phyloP scores from a whole-genome alignment of 1,140 invertebrate genomes.

The Bathynomus jamesi region DNA sequence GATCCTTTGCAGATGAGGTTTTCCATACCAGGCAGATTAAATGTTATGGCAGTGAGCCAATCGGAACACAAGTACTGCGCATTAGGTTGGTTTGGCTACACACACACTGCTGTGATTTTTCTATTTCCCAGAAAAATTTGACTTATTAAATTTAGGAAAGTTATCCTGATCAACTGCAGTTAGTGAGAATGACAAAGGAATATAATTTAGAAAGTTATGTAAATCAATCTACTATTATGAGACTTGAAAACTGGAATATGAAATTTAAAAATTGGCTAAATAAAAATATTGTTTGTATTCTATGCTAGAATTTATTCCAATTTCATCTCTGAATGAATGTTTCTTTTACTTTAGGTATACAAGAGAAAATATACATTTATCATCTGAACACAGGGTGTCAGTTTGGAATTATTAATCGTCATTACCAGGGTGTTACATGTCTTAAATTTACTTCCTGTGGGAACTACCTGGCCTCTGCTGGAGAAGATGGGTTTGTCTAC shows the following conservation, averaged over 20 bases:
- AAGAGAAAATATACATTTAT: conserved; percentile 22
- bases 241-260: no score
- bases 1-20: conserved; percentile 20
- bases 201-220: no score
- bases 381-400: conserved; percentile 18
- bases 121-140: neutral
- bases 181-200: no score
- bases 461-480: conserved; percentile 24
- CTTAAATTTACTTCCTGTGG: conserved; percentile 24
- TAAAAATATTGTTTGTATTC: no score
- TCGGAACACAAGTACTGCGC: conserved; percentile 20
- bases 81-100: conserved; percentile 6
- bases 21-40: conserved; percentile 19
- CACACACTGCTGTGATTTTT: neutral
- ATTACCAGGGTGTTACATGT: conserved; percentile 21
- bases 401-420: conserved; percentile 17
- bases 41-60: conserved; percentile 15
- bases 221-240: no score
- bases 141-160: no score
- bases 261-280: no score
- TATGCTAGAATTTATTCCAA: no score
- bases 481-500: conserved; percentile 29
- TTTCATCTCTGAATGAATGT: no score
- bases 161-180: no score
- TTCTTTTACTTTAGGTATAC: no score